These are phyloP conservation scores for Gonocerus acuteangulatus DNA, from an alignment of 2,888 invertebrate genomes.

Conservation along the genomic window DNA sequence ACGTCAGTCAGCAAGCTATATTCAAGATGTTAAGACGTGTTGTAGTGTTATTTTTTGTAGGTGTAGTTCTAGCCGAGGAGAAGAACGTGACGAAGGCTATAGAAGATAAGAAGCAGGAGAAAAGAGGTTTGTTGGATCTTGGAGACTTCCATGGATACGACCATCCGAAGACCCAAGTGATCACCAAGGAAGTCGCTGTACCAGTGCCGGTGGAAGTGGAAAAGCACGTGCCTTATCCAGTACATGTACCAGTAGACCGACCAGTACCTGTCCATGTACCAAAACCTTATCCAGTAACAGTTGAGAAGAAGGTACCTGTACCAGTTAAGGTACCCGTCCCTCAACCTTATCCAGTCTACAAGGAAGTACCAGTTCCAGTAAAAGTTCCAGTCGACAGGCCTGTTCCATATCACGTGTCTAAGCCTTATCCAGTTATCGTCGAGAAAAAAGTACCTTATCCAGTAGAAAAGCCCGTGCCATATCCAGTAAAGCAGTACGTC, in stretches of 20 bases:
- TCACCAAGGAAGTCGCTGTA: constrained; percentile 40
- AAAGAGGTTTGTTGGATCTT: constrained; percentile 49
- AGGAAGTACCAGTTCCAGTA: constrained; percentile 35
- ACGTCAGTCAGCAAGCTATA: constrained; percentile 2
- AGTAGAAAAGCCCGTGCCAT: constrained; percentile 5
- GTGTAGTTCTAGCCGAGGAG: constrained; percentile 38
- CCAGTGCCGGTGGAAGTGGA: constrained; percentile 42
- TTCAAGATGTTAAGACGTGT: constrained; percentile 8
- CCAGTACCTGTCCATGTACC: constrained; percentile 55
- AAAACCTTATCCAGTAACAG: constrained; percentile 65
- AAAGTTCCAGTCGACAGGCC: constrained; percentile 32
- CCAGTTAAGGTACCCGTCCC: constrained; percentile 35
- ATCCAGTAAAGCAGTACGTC: constrained; percentile 35
- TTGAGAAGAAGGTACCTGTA: constrained; percentile 67
- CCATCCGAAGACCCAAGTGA: constrained; percentile 10
- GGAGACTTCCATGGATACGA: constrained; percentile 39
- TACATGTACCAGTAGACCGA: constrained; percentile 56
- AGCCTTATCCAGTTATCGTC: constrained; percentile 31
- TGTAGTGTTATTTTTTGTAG: constrained; percentile 15
- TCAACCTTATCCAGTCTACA: constrained; percentile 38
- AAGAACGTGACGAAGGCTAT: constrained; percentile 36
- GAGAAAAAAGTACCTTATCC: constrained; percentile 31
- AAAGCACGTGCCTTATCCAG: constrained; percentile 48
- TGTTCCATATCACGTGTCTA: constrained; percentile 21
- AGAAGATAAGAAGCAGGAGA: constrained; percentile 47